Base-by-base conservation (phyloP, 2,888 invertebrate genomes). In the Cephus pulcher region DNA sequence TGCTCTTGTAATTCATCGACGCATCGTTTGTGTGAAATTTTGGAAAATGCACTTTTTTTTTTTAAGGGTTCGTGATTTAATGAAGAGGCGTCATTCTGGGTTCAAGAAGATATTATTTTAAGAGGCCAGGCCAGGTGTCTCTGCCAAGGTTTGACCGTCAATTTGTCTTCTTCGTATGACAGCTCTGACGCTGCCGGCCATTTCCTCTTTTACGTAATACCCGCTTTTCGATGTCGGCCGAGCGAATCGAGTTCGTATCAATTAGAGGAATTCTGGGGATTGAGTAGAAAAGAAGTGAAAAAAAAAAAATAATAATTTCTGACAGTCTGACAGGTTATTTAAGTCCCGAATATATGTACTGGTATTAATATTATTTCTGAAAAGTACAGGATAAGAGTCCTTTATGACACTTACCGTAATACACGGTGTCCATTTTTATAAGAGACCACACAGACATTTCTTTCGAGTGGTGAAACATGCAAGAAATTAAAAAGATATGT, bases 141-240 rank as follows among this genome's bases (percentile, higher is more conserved):
- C 68, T 84, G 84, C 84, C 84, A 84, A 84, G 80, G 79, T 75
- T 80, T 79, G 78, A 79, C 81, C 78, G 81, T 76, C 81, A 76
- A 83, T 84, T 80, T 78, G 83, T 79, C 80, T 82, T 78, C 76
- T 80, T 40, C 76, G 76, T 69, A 35, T 70, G 81, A 84, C 84
- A 82, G 75, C 79, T 56, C 77, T 30, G 30, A 75, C 74, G 70
- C 76, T 35, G 40, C 76, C 79, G 76, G 75, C 80, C 78, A 75
- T 75, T 73, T 80, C 76, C 82, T 82, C 74, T 75, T 73, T 80
- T 80, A 74, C 78, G 76, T 78, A 79, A 80, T 78, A 33, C 37
- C 34, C 75, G 71, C 32, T 71, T 33, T 34, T 12, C 32, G 33
- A 71, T 12, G 71, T 34, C 32, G 71, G 32, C 56, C 23, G 56